Base-by-base conservation (phyloP, 2,797 vertebrate genomes). In the Cyprinella venusta region DNA sequence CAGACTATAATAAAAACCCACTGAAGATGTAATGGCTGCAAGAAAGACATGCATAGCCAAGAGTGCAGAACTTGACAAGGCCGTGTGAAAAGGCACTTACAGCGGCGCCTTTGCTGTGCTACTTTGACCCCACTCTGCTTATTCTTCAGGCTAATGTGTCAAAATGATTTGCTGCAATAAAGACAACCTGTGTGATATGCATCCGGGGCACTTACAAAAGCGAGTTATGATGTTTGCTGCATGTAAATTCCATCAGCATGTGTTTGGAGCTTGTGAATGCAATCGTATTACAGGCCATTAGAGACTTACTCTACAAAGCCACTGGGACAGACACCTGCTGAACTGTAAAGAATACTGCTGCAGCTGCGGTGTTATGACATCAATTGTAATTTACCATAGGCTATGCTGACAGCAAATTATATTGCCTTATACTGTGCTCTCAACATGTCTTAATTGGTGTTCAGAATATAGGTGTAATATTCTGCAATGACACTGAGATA, bases 131-230 rank as follows among this genome's bases (percentile, higher is more conserved):
- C 54, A 61, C 40, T 61, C 54, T 36, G 40, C 42, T 48, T 71
- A 59, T 63, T 45, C 68, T 80, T 80, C 26, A 33, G 67, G 79
- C 79, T 80, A 71, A 80, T 81, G 68, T 59, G 68, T 71, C 68
- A 72, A 59, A 71, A 81, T 33, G 56, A 38, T 72, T 71, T 36
- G 10, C 79, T 36, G 68, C 54, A 61, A 71, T 61, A 48, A 71
- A 6, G 50, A 56, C 13, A n/a, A 9, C 8, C 21, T 15, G 65
- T 42, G 36, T 71, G 65, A 52, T 68, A 68, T 79, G 48, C 59
- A 64, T 64, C 40, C 40, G 30, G 59, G 76, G 59, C 76, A 19
- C 64, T 68, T 38, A 54, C 45, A 54, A 33, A 36, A 52, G 64
- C 64, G 33, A 54, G 21, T 38, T 18, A 54, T 24, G 64, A 68